Evolutionary conservation across 2,888 invertebrate genomes (phyloP), one percentile per base, ranked within the genome.

Genomic region (Scaptomyza caliginosa): DNA sequence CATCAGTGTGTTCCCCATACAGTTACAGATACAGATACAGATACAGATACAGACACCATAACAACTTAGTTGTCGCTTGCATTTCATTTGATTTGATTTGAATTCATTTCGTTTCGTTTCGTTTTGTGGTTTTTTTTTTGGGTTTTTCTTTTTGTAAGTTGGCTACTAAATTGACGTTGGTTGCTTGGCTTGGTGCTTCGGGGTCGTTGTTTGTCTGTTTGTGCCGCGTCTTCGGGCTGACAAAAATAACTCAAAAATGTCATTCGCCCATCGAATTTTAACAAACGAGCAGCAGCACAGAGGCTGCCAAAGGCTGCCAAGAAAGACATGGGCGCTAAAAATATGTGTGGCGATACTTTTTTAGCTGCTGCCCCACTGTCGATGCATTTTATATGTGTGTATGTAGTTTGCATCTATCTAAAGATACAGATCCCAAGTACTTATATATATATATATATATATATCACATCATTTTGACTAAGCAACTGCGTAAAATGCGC

Each of bases 191-290:
- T 32, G 46, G 4, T 38, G 26, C 38, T 28, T 55, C 40, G 36
- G 39, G 36, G 39, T 39, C 46, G 17, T 48, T 46, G 57, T 42
- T 32, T 43, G 43, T 43, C 26, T 16, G 26, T 43, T 46, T 8
- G 34, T 16, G 34, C 34, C 26, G 52, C 57, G 71, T 71, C 58
- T 59, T 66, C 45, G 24, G 77, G 66, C 79, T 84, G 85, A 77
- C 85, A 88, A 86, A 86, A 86, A 86, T 86, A 86, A 88, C 86
- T 86, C 86, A 88, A 86, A 86, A 82, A 86, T 87, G 87, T 87
- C 86, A 88, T 88, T 87, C 88, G 86, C 87, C 88, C 88, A 86
- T 86, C 88, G 86, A 88, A 87, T 87, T 86, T 84, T 82, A 85
- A 88, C 86, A 87, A 88, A 86, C 86, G 86, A 86, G 84, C 80